A percentile compares a stretch with the other conserved stretches of the same genome.
These are phyloP conservation scores for Hyperoplus lanceolatus DNA, from an alignment of 2,797 vertebrate genomes.

Conservation along the genomic window DNA sequence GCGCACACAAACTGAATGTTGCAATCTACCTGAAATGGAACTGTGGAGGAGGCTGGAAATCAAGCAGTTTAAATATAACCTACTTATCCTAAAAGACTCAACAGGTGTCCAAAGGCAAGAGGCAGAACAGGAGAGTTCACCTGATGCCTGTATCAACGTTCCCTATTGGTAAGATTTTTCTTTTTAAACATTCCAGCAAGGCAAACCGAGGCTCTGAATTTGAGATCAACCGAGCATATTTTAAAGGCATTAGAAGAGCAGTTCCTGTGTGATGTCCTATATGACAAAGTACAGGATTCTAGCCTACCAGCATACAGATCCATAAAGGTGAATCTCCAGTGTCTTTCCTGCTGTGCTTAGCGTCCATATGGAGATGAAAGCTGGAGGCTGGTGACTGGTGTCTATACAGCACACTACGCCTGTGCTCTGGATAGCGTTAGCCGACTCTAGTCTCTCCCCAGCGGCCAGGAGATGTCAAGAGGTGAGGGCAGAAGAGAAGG, in stretches of 20 bases:
- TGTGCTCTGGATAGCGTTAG: slow-evolving; percentile 42
- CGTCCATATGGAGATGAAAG: slow-evolving; percentile 62
- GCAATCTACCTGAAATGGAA: slow-evolving; percentile 77
- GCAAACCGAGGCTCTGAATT: slow-evolving; percentile 64
- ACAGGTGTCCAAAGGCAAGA: slow-evolving; percentile 74
- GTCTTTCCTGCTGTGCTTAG: slow-evolving; percentile 59
- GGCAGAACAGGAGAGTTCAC: slow-evolving; percentile 65
- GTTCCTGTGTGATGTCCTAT: slow-evolving; percentile 74
- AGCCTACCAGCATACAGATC: slow-evolving; percentile 71
- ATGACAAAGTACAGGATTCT: slow-evolving; percentile 72
- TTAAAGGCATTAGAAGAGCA: slow-evolving; percentile 80
- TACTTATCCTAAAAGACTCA: slow-evolving; percentile 70
- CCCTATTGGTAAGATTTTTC: slow-evolving; percentile 64
- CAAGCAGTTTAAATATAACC: slow-evolving; percentile 71
- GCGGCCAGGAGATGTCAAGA: slow-evolving; percentile 60
- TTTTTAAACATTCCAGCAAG: slow-evolving; percentile 42
- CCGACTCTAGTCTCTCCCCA: slow-evolving; percentile 44
- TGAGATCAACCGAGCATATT: slow-evolving; percentile 80
- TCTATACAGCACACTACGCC: not conserved
- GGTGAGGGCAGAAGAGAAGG: slow-evolving; percentile 71
- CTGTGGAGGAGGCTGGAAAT: slow-evolving; percentile 53
- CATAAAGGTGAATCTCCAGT: slow-evolving; percentile 64
- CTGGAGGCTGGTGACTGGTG: slow-evolving; percentile 41
- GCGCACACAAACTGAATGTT: slow-evolving; percentile 50
- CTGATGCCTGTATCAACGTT: slow-evolving; percentile 64